Percentiles rank a stretch among this genome's conserved stretches.
These are phyloP conservation scores for Malacosoma neustria DNA, from an alignment of 2,888 invertebrate genomes.

Conservation along the genomic window DNA sequence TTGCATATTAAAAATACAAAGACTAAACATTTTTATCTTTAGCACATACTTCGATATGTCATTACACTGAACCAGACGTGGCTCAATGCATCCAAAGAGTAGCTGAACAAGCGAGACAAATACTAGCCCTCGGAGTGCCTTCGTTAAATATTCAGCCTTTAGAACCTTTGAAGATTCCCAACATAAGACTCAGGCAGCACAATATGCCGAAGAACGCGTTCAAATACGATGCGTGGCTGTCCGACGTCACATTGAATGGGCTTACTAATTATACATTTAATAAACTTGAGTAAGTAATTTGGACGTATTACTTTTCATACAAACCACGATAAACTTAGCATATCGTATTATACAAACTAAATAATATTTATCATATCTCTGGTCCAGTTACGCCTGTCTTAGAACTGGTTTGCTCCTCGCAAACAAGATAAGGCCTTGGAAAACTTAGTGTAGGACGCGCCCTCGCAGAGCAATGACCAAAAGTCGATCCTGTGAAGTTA, in stretches of 20 bases:
- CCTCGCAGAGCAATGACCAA: too few species aligned
- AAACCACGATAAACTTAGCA: too few species aligned
- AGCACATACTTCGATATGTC: conserved; percentile 51
- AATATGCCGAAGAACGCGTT: conserved; percentile 58
- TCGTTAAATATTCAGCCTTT: conserved; percentile 73
- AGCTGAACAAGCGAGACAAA: conserved; percentile 64
- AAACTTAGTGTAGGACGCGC: too few species aligned
- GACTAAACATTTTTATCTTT: too few species aligned
- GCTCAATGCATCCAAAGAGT: conserved; percentile 70
- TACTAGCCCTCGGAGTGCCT: conserved; percentile 73
- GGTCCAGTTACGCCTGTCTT: too few species aligned
- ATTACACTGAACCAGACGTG: conserved; percentile 72
- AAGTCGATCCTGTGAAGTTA: too few species aligned
- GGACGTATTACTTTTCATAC: neutral
- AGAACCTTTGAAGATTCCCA: conserved; percentile 75
- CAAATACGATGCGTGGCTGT: conserved; percentile 70
- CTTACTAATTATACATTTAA: conserved; percentile 67
- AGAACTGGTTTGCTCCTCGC: too few species aligned
- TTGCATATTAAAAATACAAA: too few species aligned
- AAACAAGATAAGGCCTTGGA: too few species aligned
- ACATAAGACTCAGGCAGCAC: conserved; percentile 73
- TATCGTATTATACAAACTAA: too few species aligned
- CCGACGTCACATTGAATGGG: conserved; percentile 58
- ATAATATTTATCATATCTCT: too few species aligned
- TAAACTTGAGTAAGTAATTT: conserved; percentile 58